Percentiles rank a stretch among this genome's conserved stretches.
Conservation (phyloP, 2,888 invertebrate species). For the Poecilus cupreus region DNA sequence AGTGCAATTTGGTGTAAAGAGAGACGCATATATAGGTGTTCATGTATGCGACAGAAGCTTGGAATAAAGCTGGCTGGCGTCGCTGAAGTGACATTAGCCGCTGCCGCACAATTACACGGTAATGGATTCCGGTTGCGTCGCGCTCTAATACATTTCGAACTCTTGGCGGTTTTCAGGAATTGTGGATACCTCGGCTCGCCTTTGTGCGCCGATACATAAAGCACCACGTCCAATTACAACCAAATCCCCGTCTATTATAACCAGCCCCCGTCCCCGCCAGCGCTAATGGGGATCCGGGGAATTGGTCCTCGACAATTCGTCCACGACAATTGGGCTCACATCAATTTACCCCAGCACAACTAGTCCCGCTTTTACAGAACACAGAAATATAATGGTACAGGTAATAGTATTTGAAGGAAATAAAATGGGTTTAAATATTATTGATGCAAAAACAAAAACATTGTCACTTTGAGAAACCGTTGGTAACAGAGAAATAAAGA, state of each 20-base stretch:
- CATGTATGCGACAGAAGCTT: not conserved
- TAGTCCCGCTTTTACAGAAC: too few relatives aligned
- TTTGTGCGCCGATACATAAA: slow-evolving; percentile 57
- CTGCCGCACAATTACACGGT: slow-evolving; percentile 55
- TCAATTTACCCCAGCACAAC: too few relatives aligned
- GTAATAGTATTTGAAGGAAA: too few relatives aligned
- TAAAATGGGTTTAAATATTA: too few relatives aligned
- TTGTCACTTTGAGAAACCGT: too few relatives aligned
- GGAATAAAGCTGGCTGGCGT: too few relatives aligned
- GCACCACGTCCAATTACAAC: slow-evolving; percentile 58
- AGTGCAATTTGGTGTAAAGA: not conserved
- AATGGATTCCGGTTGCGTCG: slow-evolving; percentile 58
- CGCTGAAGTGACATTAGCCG: slow-evolving; percentile 41
- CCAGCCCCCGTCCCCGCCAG: not conserved
- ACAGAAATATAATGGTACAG: too few relatives aligned
- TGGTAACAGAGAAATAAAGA: not conserved
- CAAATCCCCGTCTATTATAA: slow-evolving; percentile 56
- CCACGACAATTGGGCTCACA: too few relatives aligned
- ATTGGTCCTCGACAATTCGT: too few relatives aligned
- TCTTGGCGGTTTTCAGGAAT: slow-evolving; percentile 56
- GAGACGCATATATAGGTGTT: not conserved
- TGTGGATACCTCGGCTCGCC: slow-evolving; percentile 45
- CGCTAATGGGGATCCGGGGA: slow-evolving; percentile 56
- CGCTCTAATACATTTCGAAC: slow-evolving; percentile 53
- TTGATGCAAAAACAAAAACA: too few relatives aligned